phyloP scores from a whole-genome alignment of 1,140 invertebrate genomes.

The Melanaphis sacchari region DNA sequence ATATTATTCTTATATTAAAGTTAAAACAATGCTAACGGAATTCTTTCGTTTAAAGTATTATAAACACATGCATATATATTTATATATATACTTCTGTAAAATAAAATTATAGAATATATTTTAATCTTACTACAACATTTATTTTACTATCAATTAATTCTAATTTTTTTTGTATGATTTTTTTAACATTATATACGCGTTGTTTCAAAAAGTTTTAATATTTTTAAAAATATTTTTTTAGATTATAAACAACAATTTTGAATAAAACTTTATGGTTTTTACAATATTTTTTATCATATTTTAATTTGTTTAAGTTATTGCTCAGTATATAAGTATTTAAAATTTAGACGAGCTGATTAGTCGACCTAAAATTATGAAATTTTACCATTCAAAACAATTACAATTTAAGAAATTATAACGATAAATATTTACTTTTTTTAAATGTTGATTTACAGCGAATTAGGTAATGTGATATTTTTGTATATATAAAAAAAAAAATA shows the following conservation, averaged over 20 bases:
- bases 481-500: background rate
- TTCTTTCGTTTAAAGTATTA: background rate
- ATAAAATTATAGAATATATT: background rate
- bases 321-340: background rate
- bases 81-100: background rate
- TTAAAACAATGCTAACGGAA: background rate
- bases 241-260: background rate
- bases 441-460: background rate
- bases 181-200: background rate
- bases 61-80: background rate
- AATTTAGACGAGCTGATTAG: background rate
- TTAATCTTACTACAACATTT: background rate
- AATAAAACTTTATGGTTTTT: background rate
- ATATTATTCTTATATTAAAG: background rate
- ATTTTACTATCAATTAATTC: constrained; percentile 3
- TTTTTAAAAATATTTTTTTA: background rate
- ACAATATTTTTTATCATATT: too few species aligned
- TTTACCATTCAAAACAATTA: background rate
- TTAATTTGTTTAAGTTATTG: background rate
- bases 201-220: background rate
- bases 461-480: background rate
- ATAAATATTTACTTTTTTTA: background rate
- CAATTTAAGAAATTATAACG: background rate
- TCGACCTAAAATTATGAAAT: background rate
- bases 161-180: background rate